phyloP scores from a whole-genome alignment of 2,113 vertebrate species.

The Blennius ocellaris region DNA sequence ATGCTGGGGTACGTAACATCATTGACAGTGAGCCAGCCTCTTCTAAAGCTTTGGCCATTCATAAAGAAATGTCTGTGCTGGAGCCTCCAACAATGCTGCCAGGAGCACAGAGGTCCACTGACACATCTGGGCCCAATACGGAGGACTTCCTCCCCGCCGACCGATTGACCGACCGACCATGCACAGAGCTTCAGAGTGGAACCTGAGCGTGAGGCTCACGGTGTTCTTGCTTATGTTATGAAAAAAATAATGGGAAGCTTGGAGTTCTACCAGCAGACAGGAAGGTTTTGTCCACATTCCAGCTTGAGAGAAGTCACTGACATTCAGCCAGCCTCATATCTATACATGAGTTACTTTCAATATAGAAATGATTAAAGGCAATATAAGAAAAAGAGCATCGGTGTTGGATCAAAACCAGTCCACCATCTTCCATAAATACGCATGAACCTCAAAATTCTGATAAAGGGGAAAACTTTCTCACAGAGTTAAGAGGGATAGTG shows the following conservation, averaged over 20 bases:
- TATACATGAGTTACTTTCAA: conserved; percentile 4
- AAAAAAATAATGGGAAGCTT: background rate
- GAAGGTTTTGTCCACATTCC: conserved; percentile 5
- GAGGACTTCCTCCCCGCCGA: background rate
- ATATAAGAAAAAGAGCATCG: background rate
- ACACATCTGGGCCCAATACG: conserved; percentile 65
- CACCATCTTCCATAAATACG: conserved; percentile 39
- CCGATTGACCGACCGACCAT: conserved; percentile 37
- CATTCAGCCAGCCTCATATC: background rate
- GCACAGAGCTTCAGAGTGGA: conserved; percentile 31
- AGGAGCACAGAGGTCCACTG: conserved; percentile 13
- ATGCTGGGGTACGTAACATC: conserved; percentile 27
- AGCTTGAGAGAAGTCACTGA: conserved; percentile 30
- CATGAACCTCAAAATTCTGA: conserved; percentile 39
- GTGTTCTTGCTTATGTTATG: conserved; percentile 9
- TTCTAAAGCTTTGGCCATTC: conserved; percentile 24
- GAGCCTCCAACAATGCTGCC: conserved; percentile 20
- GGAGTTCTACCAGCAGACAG: background rate
- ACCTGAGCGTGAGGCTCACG: background rate
- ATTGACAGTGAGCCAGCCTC: conserved; percentile 9
- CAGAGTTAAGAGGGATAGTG: conserved; percentile 17
- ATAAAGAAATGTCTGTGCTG: conserved; percentile 13
- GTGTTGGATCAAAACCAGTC: conserved; percentile 17
- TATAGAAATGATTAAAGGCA: conserved; percentile 27
- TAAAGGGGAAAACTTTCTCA: conserved; percentile 34